Evolutionary conservation across 2,888 invertebrate species (phyloP).

Genomic region (Zonitis immaculata): DNA sequence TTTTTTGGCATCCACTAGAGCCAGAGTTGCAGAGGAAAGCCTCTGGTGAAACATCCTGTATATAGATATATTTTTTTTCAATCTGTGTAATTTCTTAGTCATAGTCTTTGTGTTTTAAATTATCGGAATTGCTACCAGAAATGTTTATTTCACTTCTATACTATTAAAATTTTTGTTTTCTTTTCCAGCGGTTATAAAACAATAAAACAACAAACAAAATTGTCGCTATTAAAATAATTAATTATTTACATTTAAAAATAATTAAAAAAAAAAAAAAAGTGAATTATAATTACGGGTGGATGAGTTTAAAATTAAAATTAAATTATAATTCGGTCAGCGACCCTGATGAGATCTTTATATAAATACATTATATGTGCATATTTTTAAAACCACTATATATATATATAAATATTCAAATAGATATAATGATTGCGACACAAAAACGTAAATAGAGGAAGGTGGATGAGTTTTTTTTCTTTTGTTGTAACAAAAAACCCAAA

Average conservation of each 20-base stretch:
- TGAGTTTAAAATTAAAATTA: background rate
- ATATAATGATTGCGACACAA: slow-evolving; percentile 1
- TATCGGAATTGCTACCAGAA: background rate
- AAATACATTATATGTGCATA: background rate
- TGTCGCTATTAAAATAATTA: too few relatives aligned
- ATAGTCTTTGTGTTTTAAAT: background rate
- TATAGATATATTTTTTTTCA: background rate
- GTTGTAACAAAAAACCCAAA: too few relatives aligned
- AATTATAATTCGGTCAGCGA: background rate
- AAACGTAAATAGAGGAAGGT: background rate
- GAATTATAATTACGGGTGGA: background rate
- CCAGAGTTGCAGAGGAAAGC: too few relatives aligned
- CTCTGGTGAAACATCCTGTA: too few relatives aligned
- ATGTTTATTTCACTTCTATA: too few relatives aligned
- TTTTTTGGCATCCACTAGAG: too few relatives aligned
- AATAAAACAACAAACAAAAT: background rate
- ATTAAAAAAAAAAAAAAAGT: too few relatives aligned
- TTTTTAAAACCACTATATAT: background rate
- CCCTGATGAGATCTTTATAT: background rate
- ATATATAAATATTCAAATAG: background rate
- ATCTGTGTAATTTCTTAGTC: background rate
- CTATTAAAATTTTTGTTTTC: background rate
- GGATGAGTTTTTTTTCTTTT: background rate
- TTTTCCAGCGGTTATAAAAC: background rate
- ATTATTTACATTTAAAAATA: too few relatives aligned